A percentile compares a stretch with the other conserved stretches of the same genome.
phyloP scores from a whole-genome alignment of 2,888 invertebrate species.

The Phlogophora meticulosa region DNA sequence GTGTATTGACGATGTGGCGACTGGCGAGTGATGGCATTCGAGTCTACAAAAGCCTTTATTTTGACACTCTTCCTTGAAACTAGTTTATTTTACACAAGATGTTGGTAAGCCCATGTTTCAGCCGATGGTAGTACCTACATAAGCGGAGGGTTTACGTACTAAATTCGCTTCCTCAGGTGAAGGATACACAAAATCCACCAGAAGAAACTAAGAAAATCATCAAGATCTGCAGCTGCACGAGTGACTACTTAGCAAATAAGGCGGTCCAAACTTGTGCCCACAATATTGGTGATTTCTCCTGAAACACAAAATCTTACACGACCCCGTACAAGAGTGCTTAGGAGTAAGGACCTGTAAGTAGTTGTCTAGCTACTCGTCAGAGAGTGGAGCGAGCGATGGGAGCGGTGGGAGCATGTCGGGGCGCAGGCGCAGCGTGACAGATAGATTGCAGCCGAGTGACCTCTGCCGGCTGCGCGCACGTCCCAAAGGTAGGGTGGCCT shows the following conservation, averaged over 20 bases:
- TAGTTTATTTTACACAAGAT: too few species aligned
- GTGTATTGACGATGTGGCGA: too few species aligned
- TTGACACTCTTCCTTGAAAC: too few species aligned
- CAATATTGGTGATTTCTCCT: constrained; percentile 11
- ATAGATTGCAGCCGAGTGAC: constrained; percentile 67
- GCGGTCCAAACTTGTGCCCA: not conserved
- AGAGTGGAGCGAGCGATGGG: constrained; percentile 46
- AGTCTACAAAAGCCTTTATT: too few species aligned
- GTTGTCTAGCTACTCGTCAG: constrained; percentile 60
- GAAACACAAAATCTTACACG: constrained; percentile 30
- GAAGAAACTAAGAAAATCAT: not conserved
- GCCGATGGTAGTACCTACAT: too few species aligned
- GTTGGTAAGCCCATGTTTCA: too few species aligned
- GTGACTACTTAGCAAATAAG: not conserved
- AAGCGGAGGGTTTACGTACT: too few species aligned
- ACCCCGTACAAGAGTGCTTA: constrained; percentile 25
- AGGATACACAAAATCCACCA: too few species aligned
- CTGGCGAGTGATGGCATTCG: too few species aligned
- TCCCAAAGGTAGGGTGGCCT: constrained; percentile 45
- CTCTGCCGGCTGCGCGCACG: constrained; percentile 63
- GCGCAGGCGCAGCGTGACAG: constrained; percentile 64
- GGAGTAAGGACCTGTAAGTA: constrained; percentile 61
- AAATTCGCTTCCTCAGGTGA: too few species aligned
- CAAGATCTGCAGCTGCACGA: not conserved
- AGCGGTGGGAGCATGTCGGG: constrained; percentile 58